Base-by-base conservation (phyloP, 2,797 vertebrate genomes). In the Lophius americanus region DNA sequence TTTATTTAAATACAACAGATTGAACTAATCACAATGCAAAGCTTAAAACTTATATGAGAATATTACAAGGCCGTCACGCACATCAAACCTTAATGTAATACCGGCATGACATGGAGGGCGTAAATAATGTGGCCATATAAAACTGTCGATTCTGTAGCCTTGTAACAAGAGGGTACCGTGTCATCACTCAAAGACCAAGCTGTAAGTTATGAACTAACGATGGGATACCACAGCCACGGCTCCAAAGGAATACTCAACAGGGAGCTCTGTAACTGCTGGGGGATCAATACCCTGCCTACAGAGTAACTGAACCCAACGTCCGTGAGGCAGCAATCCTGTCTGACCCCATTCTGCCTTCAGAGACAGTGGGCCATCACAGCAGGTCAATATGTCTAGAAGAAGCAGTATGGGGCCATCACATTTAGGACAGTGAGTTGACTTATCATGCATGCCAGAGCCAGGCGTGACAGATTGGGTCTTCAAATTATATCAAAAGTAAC, bases 211-310 rank as follows among this genome's bases (percentile, higher is more conserved):
- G 79, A 69, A 68, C 6, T 9, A 69, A 72, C 85, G 52, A 79
- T n/a, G 67, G 74, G 78, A 89, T 68, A 84, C 78, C 44, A 50
- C 65, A 64, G 70, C 73, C 69, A 44, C 46, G 72, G 86, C 84
- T 81, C 61, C 70, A 78, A 74, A 83, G 82, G 82, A 73, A 76
- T 57, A 76, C 84, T 71, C 88, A 64, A 65, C 84, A 68, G 81
- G 87, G 78, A 78, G 82, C 73, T 75, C 54, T 68, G 73, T 89
- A 76, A 75, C 83, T 60, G 83, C 70, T 71, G 32, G 3, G 55
- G 71, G 89, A 94, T 95, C 92, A 55, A 95, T 94, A 88, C 52
- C 14, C 47, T 35, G 58, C 87, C 87, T 81, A 82, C 82, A 51
- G 84, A 82, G 81, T 57, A 85, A 88, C 61, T 82, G 78, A 83